Base-by-base conservation (phyloP, 2,888 invertebrate species). In the Eugnorisma glareosa region DNA sequence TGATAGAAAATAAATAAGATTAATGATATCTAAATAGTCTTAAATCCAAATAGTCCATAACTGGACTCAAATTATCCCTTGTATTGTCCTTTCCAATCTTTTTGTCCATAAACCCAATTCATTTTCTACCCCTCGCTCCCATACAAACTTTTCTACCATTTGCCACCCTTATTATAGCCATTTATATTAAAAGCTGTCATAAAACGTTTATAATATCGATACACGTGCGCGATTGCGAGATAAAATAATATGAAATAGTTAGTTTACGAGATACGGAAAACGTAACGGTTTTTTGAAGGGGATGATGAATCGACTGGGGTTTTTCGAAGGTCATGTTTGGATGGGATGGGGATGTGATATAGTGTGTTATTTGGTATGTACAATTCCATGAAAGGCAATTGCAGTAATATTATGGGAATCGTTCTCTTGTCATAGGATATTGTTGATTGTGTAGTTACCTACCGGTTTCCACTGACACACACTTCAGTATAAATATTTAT, bases 191-290 rank as follows among this genome's bases (percentile, higher is more conserved):
- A 90, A 89, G 88, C 84, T 88, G 79, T 88, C 90, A 91, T 92
- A 91, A 93, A 92, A 91, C 89, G 89, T 89, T 93, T 90, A 89
- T 90, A 91, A 88, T 89, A 91, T 90, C 88, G 90, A 89, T 88
- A 86, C 88, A 89, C 88, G 89, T 88, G 89, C 83, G 82, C 88
- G 86, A 90, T 90, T 85, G 82, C 66, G 48, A 73, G 86, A 82
- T 79, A 77, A 73, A 77, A 75, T 59, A 45, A 63, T 40, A 40
- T 70, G 35, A 74, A 43, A 73, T 66, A 77, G 66, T 31, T 67
- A 69, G 37, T 84, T 82, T 86, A 83, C 67, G 86, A 72, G 61
- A 85, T 63, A 76, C 63, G 92, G 91, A 91, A 85, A 45, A 67
- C 64, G 67, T 68, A 31, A 61, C 75, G 71, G n/a, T 59, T 31